Evolutionary conservation across 2,888 invertebrate species (phyloP), one percentile per base, ranked within the genome.

Genomic region (Rhimphoctona megacephalus): DNA sequence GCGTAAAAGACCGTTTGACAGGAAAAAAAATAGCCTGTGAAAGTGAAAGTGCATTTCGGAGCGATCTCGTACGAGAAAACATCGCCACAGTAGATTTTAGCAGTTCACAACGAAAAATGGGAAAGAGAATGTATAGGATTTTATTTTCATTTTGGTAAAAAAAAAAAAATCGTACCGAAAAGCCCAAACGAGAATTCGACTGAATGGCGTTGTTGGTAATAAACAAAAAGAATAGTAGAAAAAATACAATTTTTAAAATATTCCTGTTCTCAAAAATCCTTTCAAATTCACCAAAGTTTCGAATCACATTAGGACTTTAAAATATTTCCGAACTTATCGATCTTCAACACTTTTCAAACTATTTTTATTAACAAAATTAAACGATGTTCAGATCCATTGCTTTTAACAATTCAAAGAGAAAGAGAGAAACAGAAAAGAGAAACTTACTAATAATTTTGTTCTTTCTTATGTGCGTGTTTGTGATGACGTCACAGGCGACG

Each of bases 401-500:
- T 57, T 14, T 7, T 6, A 54, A n/a, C 39, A 7, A 54, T 36
- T 11, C n/a, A 43, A 5, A 43, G 43, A 49, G 78, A 74, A 36
- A 52, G 46, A 39, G 67, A 57, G 78, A 67, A 33, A 66, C 57
- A 57, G 78, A 61, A 30, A 61, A 78, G 66, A 67, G 49, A 46
- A 46, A 30, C 80, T 46, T 76, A 76, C 79, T 80, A 82, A 88
- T 88, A 88, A 49, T 89, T 88, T 87, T 70, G 86, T 81, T 85
- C 85, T 85, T 70, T 72, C 61, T 61, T 81, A 43, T 64, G n/a
- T 19, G 76, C 54, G 69, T 77, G 57, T 83, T 74, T 22, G 74
- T 72, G 46, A 87, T 92, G 92, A 92, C 92, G 90, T 91, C 91
- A 90, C 87, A 86, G 85, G 87, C 90, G 79, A 81, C 73, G 76